Percentiles rank a stretch among this genome's conserved stretches.
These are phyloP conservation scores for Drosophila willistoni DNA, from an alignment of 1,140 invertebrate genomes.

Conservation along the genomic window DNA sequence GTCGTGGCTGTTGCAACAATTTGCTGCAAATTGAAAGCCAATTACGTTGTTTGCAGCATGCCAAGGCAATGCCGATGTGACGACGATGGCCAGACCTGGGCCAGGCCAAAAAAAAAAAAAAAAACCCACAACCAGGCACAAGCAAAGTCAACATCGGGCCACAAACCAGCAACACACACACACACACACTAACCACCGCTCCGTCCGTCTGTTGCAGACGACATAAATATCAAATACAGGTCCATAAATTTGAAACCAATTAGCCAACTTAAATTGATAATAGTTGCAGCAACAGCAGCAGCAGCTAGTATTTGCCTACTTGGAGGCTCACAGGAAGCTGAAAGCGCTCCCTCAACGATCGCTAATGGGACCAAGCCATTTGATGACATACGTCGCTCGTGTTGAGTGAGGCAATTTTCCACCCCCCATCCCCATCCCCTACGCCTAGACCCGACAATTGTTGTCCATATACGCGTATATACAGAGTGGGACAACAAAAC, in stretches of 20 bases:
- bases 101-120: slow-evolving; percentile 13
- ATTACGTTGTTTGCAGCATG: slow-evolving; percentile 81
- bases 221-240: slow-evolving; percentile 83
- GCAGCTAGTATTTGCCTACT: slow-evolving; percentile 71
- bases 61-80: slow-evolving; percentile 52
- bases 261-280: slow-evolving; percentile 83
- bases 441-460: slow-evolving; percentile 54
- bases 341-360: slow-evolving; percentile 47
- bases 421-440: background rate
- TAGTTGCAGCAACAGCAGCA: slow-evolving; percentile 55
- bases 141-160: background rate
- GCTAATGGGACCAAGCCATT: slow-evolving; percentile 73
- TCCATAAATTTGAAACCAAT: slow-evolving; percentile 83
- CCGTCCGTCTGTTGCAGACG: slow-evolving; percentile 57
- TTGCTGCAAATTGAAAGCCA: slow-evolving; percentile 81
- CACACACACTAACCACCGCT: slow-evolving; percentile 21
- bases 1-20: slow-evolving; percentile 81
- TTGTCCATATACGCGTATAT: slow-evolving; percentile 59
- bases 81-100: slow-evolving; percentile 18
- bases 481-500: slow-evolving; percentile 49
- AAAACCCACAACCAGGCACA: background rate
- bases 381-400: slow-evolving; percentile 80
- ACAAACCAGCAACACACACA: slow-evolving; percentile 31
- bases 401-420: slow-evolving; percentile 72
- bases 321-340: slow-evolving; percentile 48